A percentile compares a stretch with the other conserved stretches of the same genome.
phyloP scores from a whole-genome alignment of 2,888 invertebrate genomes.

The Tuberolachnus salignus region DNA sequence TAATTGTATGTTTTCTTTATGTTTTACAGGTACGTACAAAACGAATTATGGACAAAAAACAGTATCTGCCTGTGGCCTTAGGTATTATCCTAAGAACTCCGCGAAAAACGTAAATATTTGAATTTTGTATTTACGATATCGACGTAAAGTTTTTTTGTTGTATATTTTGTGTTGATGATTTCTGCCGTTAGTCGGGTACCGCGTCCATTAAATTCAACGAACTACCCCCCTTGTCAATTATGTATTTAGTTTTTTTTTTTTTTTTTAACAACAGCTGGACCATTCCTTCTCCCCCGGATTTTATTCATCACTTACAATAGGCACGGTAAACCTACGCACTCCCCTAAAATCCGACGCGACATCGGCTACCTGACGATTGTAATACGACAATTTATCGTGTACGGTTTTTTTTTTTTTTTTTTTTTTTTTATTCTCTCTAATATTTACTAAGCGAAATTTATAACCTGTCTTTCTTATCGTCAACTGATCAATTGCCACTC shows the following conservation, averaged over 20 bases:
- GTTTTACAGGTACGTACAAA: not conserved
- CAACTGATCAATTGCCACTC: too few species aligned
- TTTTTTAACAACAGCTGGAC: slow-evolving; percentile 48
- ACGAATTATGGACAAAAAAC: too few species aligned
- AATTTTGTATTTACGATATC: not conserved
- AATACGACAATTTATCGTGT: not conserved
- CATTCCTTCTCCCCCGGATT: not conserved
- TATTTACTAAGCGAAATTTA: too few species aligned
- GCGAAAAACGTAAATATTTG: not conserved
- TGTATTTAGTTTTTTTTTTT: slow-evolving; percentile 11
- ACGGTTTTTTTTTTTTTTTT: too few species aligned
- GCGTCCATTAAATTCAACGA: slow-evolving; percentile 26
- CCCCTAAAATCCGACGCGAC: not conserved
- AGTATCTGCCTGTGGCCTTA: too few species aligned
- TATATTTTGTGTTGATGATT: not conserved
- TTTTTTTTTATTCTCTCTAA: too few species aligned
- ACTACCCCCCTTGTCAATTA: slow-evolving; percentile 16
- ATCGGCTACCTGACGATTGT: not conserved
- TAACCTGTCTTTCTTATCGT: too few species aligned
- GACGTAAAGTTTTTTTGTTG: too few species aligned
- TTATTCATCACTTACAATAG: not conserved
- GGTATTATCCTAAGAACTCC: too few species aligned
- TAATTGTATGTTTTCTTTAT: not conserved
- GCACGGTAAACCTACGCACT: not conserved
- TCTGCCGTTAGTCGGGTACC: slow-evolving; percentile 1